phyloP scores from a whole-genome alignment of 1,140 invertebrate species.

The Cheumatopsyche charites region DNA sequence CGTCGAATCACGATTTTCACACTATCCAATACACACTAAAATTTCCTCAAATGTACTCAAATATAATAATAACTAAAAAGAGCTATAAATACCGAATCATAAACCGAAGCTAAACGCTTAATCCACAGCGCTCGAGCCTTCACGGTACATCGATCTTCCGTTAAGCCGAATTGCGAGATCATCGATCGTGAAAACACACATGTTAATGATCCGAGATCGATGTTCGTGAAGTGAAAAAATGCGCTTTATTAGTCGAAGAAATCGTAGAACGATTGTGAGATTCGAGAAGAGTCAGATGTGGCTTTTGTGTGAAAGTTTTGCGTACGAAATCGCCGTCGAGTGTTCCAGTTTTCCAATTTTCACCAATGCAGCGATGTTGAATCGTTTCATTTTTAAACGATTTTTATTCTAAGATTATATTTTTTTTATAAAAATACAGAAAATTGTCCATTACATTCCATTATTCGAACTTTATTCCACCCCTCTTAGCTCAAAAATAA shows the following conservation, averaged over 20 bases:
- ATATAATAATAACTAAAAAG: neutral
- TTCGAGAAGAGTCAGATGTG: neutral
- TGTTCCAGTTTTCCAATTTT: conserved; percentile 25
- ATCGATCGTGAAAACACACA: conserved; percentile 14
- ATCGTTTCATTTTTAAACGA: too few species aligned
- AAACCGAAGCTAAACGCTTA: conserved; percentile 10
- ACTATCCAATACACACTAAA: neutral
- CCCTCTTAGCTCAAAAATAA: too few species aligned
- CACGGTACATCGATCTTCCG: neutral
- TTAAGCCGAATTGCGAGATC: neutral
- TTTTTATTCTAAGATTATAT: too few species aligned
- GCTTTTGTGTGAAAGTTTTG: conserved; percentile 16
- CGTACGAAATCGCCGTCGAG: neutral
- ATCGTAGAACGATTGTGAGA: conserved; percentile 2
- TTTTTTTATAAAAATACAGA: too few species aligned
- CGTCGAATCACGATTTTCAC: conserved; percentile 2
- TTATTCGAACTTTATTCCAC: too few species aligned
- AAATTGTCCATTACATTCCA: too few species aligned
- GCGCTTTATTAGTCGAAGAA: conserved; percentile 3
- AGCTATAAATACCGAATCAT: neutral
- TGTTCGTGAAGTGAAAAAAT: conserved; percentile 1
- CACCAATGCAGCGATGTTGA: neutral
- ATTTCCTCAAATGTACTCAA: neutral
- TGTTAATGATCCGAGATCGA: neutral
- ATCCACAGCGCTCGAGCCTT: neutral